These are phyloP conservation scores for Ceyx margarethae DNA, from an alignment of 2,113 vertebrate genomes.

Conservation along the genomic window DNA sequence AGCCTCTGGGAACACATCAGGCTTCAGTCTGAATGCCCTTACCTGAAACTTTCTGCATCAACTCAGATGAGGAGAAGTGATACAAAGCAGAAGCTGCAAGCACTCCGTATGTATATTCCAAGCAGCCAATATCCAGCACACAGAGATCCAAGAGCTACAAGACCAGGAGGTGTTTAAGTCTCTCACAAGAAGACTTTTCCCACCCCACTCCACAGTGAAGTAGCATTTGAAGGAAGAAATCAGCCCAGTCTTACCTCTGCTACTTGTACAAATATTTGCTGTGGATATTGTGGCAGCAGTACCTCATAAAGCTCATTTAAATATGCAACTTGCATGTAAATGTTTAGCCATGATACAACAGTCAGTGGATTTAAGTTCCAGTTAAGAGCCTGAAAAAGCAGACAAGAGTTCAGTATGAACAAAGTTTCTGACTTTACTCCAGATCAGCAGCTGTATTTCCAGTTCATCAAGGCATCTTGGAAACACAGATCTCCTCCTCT, in stretches of 20 bases:
- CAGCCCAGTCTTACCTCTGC: conserved; percentile 80
- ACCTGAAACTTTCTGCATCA: conserved; percentile 95
- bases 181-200: background rate
- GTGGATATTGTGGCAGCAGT: conserved; percentile 89
- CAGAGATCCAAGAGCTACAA: conserved; percentile 91
- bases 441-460: background rate
- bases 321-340: conserved; percentile 96
- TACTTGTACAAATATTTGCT: conserved; percentile 90
- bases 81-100: conserved; percentile 94
- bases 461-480: background rate
- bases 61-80: conserved; percentile 91
- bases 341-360: conserved; percentile 92
- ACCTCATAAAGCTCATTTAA: conserved; percentile 79
- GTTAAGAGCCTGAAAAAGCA: conserved; percentile 84
- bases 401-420: background rate
- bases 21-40: background rate
- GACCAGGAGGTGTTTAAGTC: background rate
- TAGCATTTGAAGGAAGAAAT: background rate
- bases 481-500: background rate
- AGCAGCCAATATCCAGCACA: conserved; percentile 85
- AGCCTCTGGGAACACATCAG: background rate
- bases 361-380: conserved; percentile 94
- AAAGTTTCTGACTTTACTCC: background rate
- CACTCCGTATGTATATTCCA: conserved; percentile 87
- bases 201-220: background rate